Evolutionary conservation across 35 echinoderm and acorn worm genomes (phyloP), one percentile per base, ranked within the genome.

Genomic region (Ophioderma brevispina): DNA sequence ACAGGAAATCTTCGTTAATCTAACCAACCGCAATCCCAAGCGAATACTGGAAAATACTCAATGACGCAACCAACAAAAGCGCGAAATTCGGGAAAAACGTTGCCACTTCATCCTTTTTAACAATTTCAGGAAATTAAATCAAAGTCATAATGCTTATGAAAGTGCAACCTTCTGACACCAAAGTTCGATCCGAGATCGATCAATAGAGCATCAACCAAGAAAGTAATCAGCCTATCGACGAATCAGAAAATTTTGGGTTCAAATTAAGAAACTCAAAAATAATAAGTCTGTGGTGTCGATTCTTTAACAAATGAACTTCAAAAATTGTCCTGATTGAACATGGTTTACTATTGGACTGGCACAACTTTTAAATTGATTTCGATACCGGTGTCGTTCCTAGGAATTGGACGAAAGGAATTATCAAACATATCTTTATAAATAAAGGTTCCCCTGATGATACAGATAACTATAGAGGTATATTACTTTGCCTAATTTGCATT

Each of bases 391-490:
- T 85, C 6, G 55, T 85, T 36, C 83, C 83, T 34, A 59, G 42
- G 13, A 52, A 85, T 64, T 85, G 83, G 83, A 59, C 83, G 14
- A 85, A 59, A 64, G 83, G 83, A 8, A 85, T 85, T 46, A 85
- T 64, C 41, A 85, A 85, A 64, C 83, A 46, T 35, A 35, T 85
- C 32, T 85, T 59, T 85, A 85, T 64, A 85, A 55, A 55, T n/a
- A 85, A 33, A 64, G 83, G 83, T 1, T 80, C 78, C 32, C 23
- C 59, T 15, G 28, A 70, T 70, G 59, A 70, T 30, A 37, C 81
- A 33, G 81, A 83, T 83, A 83, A 83, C 35, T 83, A 83, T 46
- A 37, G 81, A 49, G 39, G 81, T 35, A n/a, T n/a, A 83, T 83
- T 15, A 83, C 81, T 40, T 83, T 83, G 40, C 31, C 49, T 1